Base-by-base conservation (phyloP, 1,140 invertebrate species). In the Zophobas morio region DNA sequence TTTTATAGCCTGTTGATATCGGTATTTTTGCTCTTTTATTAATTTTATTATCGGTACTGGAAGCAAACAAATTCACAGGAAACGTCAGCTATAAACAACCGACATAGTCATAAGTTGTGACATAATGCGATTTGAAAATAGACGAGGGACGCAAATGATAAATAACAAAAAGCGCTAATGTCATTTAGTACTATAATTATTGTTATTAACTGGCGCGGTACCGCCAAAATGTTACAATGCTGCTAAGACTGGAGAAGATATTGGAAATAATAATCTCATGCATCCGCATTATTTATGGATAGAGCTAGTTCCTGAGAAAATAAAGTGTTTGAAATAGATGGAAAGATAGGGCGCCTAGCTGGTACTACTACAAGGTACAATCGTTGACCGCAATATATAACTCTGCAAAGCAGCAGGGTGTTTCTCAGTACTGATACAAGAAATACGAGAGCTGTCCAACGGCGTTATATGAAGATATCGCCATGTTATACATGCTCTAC, bases 401-500 rank as follows among this genome's bases (percentile, higher is more conserved):
- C 83, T 81, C 84, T 37, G 70, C 71, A 78, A 60, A 84, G 49
- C 83, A 83, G 84, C 84, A 83, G 84, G 84, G 83, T 84, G 81
- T 84, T 84, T 85, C 83, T 81, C 80, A 82, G 81, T 81, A 82
- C 81, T 82, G 83, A 85, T 85, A 84, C 83, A 85, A 85, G 84
- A 85, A 85, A 84, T 85, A 85, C 84, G 84, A 85, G 82, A 83
- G 82, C 83, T 84, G 83, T 84, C 84, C 77, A 60, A 79, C 74
- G 47, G 75, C 78, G 83, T 82, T 82, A 83, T 85, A 85, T 85
- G 83, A 85, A 85, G 84, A 84, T 83, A 85, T 85, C 83, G 80
- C 78, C 81, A 74, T 83, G 82, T 85, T 84, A 78, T 84, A 81
- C 84, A 83, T 80, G 82, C 66, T 78, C 79, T 78, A 77, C 77